A percentile compares a stretch with the other conserved stretches of the same genome.
Conservation (phyloP, 2,113 vertebrate species). For the Gasterosteus nipponicus region DNA sequence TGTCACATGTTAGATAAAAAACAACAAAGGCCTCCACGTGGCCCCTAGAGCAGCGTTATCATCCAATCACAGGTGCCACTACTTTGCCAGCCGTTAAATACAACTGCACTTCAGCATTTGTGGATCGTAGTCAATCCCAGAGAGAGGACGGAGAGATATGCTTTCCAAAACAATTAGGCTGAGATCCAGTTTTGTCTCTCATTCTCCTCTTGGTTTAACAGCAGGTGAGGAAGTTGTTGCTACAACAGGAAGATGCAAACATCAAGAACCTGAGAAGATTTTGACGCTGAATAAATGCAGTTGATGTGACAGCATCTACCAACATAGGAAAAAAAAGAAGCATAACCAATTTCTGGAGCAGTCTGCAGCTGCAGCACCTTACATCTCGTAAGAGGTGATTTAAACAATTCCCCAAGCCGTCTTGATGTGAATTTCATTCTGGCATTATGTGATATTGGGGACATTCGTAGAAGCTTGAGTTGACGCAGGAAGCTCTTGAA, state of each 20-base stretch:
- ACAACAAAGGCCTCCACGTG: no score
- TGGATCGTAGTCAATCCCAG: background rate
- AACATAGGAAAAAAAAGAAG: conserved; percentile 44
- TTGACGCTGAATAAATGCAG: conserved; percentile 60
- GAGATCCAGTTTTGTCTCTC: background rate
- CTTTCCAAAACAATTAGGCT: background rate
- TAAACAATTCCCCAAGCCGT: conserved; percentile 46
- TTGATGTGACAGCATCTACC: conserved; percentile 47
- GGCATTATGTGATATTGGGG: conserved; percentile 27
- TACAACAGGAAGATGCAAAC: background rate
- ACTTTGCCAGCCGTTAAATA: background rate
- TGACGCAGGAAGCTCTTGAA: conserved; percentile 42
- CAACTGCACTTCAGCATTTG: background rate
- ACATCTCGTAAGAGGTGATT: conserved; percentile 45
- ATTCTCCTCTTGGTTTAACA: background rate
- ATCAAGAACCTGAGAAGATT: conserved; percentile 41
- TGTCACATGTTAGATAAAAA: background rate
- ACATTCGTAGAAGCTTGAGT: conserved; percentile 30
- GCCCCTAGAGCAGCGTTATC: background rate
- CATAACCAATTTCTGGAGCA: conserved; percentile 37
- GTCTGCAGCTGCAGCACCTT: conserved; percentile 41
- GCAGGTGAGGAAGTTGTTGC: background rate
- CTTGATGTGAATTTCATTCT: conserved; percentile 44
- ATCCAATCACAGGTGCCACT: background rate
- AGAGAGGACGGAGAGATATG: background rate